Conservation (phyloP, 2,113 vertebrate genomes). For the Forbesichthys agassizii region DNA sequence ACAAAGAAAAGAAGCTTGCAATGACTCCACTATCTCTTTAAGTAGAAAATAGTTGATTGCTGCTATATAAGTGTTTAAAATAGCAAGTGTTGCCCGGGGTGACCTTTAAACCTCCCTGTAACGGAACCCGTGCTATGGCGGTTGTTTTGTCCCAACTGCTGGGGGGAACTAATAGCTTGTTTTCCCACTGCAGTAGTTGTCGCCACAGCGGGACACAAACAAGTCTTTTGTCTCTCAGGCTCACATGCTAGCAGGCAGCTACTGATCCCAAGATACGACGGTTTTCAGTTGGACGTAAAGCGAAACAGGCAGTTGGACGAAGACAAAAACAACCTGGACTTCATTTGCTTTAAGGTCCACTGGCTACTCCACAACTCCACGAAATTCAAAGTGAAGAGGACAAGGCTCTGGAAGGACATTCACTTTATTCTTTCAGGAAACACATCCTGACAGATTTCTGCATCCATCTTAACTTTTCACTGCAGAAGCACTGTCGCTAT, state of each 20-base stretch:
- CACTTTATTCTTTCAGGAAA: slow-evolving; percentile 57
- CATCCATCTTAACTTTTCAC: slow-evolving; percentile 35
- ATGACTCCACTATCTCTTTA: too few species aligned
- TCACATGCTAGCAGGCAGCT: slow-evolving; percentile 55
- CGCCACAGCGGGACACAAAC: slow-evolving; percentile 44
- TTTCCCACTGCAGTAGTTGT: slow-evolving; percentile 18
- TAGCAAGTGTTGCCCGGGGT: too few species aligned
- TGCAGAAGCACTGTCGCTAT: slow-evolving; percentile 32
- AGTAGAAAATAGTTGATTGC: too few species aligned
- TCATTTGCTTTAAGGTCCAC: slow-evolving; percentile 16
- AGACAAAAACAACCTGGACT: slow-evolving; percentile 1
- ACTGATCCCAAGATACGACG: slow-evolving; percentile 39
- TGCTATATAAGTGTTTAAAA: too few species aligned
- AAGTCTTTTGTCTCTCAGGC: slow-evolving; percentile 60
- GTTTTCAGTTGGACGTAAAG: slow-evolving; percentile 35
- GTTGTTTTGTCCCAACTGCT: slow-evolving; percentile 26
- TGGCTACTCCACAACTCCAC: neutral
- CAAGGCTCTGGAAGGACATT: slow-evolving; percentile 50
- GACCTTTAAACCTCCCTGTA: slow-evolving; percentile 39
- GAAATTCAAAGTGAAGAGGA: neutral
- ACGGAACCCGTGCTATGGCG: slow-evolving; percentile 22
- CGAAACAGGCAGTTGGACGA: slow-evolving; percentile 7
- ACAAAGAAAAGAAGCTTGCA: too few species aligned
- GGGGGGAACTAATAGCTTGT: slow-evolving; percentile 30
- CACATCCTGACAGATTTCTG: slow-evolving; percentile 57